Evolutionary conservation across 2,888 invertebrate genomes (phyloP).

Genomic region (Cantharis lateralis): DNA sequence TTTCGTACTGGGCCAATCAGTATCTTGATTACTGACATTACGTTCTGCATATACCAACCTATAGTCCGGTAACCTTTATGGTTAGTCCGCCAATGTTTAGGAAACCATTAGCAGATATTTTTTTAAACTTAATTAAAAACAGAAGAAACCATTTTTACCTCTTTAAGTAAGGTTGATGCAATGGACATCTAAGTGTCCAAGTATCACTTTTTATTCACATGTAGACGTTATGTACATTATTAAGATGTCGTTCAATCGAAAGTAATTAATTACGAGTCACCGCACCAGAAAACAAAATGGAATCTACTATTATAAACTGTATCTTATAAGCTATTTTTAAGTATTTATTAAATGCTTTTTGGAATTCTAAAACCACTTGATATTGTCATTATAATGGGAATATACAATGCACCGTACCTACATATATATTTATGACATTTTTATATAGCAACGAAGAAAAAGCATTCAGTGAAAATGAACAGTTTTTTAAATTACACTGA

Average conservation of each 20-base stretch:
- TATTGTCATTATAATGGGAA: not conserved
- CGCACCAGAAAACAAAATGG: not conserved
- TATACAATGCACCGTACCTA: not conserved
- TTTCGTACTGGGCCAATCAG: too few species aligned
- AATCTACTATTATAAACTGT: not conserved
- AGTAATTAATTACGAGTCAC: not conserved
- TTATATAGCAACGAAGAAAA: constrained; percentile 22
- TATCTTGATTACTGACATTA: too few species aligned
- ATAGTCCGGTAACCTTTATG: too few species aligned
- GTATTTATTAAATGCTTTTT: not conserved
- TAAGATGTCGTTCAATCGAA: not conserved
- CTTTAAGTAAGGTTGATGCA: too few species aligned
- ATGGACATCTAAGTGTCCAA: too few species aligned
- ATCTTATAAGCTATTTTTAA: not conserved
- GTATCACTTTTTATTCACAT: too few species aligned
- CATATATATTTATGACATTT: constrained; percentile 12
- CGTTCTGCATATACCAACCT: too few species aligned
- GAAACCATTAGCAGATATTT: too few species aligned
- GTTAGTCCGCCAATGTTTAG: too few species aligned
- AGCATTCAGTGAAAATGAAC: constrained; percentile 29
- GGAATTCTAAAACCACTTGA: not conserved
- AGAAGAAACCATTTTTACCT: too few species aligned
- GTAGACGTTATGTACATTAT: not conserved
- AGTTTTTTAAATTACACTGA: constrained; percentile 30
- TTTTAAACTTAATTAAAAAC: too few species aligned